These are phyloP conservation scores for Sweltsa coloradensis DNA, from an alignment of 1,140 invertebrate species.

Conservation along the genomic window DNA sequence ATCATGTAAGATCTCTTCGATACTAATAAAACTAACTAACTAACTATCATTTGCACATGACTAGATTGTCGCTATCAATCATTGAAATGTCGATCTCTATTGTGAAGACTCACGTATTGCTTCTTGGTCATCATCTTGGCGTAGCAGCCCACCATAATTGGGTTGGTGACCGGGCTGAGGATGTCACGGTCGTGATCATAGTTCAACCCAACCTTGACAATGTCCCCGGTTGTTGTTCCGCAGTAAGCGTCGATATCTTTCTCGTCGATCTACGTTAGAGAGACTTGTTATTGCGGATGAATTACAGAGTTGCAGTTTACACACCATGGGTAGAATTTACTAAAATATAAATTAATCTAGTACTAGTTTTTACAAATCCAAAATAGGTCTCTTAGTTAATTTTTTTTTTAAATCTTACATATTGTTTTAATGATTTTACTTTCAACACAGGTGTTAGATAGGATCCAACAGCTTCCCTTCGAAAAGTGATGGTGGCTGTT, in stretches of 20 bases:
- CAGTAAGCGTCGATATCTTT: constrained; percentile 64
- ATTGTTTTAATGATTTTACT: too few relatives aligned
- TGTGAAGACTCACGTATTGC: too few relatives aligned
- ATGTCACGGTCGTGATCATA: constrained; percentile 41
- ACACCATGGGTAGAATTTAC: too few relatives aligned
- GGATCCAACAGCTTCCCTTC: too few relatives aligned
- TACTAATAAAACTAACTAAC: constrained; percentile 1
- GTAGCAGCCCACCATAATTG: constrained; percentile 54
- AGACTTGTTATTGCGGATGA: constrained; percentile 4
- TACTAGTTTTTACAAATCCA: too few relatives aligned
- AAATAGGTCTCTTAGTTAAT: too few relatives aligned
- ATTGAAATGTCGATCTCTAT: too few relatives aligned
- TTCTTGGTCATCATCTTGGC: constrained; percentile 36
- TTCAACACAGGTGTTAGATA: too few relatives aligned
- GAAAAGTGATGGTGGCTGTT: too few relatives aligned
- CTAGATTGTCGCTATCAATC: constrained; percentile 25
- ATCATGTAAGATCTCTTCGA: not conserved
- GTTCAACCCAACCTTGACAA: constrained; percentile 48
- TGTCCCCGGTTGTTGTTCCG: constrained; percentile 69
- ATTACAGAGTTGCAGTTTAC: too few relatives aligned
- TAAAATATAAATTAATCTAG: too few relatives aligned
- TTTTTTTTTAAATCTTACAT: too few relatives aligned
- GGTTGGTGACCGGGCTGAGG: constrained; percentile 35
- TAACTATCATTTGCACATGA: constrained; percentile 28
- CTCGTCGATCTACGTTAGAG: constrained; percentile 38